Evolutionary conservation across 2,113 vertebrate species (phyloP).

Genomic region (Brevimyrus niger): DNA sequence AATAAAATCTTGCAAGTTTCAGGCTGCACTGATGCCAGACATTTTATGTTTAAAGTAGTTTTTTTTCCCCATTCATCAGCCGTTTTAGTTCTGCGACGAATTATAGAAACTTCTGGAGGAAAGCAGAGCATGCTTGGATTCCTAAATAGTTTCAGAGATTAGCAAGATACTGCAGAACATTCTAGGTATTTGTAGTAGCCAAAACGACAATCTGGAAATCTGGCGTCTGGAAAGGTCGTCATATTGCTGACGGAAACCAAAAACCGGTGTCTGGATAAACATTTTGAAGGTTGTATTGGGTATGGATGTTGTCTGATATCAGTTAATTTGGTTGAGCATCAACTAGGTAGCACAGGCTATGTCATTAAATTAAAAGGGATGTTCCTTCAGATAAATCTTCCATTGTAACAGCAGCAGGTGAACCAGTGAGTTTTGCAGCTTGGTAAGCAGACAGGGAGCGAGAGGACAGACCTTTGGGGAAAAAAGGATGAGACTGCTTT

Average conservation of each 20-base stretch:
- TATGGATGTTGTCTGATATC: not conserved
- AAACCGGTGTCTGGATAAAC: not conserved
- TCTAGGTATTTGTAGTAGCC: not conserved
- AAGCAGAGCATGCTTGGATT: not conserved
- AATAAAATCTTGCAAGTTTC: not conserved
- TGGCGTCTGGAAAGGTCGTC: not conserved
- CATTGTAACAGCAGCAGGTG: not conserved
- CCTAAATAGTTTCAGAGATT: not conserved
- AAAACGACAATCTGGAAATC: not conserved
- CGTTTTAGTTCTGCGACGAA: slow-evolving; percentile 2
- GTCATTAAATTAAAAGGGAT: not conserved
- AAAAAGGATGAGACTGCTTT: not conserved
- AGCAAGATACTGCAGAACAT: not conserved
- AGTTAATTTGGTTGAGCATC: not conserved
- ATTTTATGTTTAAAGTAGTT: slow-evolving; percentile 6
- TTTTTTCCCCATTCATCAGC: not conserved
- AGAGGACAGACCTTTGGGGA: not conserved
- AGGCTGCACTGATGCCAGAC: not conserved
- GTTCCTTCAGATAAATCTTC: not conserved
- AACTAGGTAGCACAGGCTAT: not conserved
- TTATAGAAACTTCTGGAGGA: slow-evolving; percentile 10
- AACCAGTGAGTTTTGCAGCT: not conserved
- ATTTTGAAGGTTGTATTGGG: not conserved
- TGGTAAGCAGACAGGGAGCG: not conserved
- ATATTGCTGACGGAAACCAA: not conserved